Base-by-base conservation (phyloP, 2,797 vertebrate genomes). In the Eidolon dupreanum region DNA sequence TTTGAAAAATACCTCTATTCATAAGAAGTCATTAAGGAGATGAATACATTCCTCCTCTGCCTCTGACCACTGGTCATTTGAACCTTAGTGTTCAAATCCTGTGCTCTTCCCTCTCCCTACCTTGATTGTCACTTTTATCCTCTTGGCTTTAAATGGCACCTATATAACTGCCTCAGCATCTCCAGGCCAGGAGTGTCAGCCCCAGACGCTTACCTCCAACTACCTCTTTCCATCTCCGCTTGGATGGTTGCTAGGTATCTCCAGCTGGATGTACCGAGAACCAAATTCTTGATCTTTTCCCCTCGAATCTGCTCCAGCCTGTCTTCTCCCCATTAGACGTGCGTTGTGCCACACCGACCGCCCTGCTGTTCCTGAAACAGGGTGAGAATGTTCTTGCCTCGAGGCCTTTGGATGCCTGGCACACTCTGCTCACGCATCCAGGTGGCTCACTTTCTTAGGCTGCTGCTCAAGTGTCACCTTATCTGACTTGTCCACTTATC, bases 1-100 rank as follows among this genome's bases (percentile, higher is more conserved):
- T 93, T 92, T 82, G 8, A 87, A 82, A 89, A 90, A 75, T 26
- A 63, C 17, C 4, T 87, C n/a, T 87, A 8, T 78, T 94, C 49
- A 65, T 8, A 94, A 68, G 79, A 92, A 89, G 70, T 75, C 33
- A 70, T 61, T 95, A 65, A 81, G 46, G 85, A 87, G 36, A 24
- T 68, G 49, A 11, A 1, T 95, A 55, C 68, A 83, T 95, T 71
- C n/a, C 10, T 91, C 78, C 55, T 68, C 71, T 68, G 28, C 22
- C 41, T 28, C 38, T 66, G 9, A 68, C n/a, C 2, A 0, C 41
- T 51, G 49, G 13, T 73, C 41, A 46, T 73, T 93, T 78, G 61
- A 65, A 41, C 26, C 28, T 81, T 16, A 26, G 49, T 13, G 12
- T 91, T 88, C 74, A 33, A 28, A 77, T 63, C 38, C 83, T 31